Evolutionary conservation across 2,797 vertebrate genomes (phyloP), one percentile per base, ranked within the genome.

Genomic region (Lacerta bilineata): DNA sequence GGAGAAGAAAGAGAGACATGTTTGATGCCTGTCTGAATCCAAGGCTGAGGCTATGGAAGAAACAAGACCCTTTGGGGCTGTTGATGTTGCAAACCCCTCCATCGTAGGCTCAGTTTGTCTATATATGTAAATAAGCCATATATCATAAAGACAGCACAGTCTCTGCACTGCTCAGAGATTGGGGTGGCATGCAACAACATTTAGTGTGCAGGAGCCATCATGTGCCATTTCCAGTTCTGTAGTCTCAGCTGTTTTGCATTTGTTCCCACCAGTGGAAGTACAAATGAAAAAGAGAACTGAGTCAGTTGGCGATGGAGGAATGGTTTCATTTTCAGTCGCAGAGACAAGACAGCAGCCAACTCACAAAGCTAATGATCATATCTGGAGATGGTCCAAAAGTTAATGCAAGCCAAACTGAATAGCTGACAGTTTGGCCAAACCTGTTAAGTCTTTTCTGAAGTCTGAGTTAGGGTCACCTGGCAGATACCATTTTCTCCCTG

Each of bases 371-470:
- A 77, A 88, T 15, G 61, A 86, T 82, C 0, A 0, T 84, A 87
- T 75, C 87, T 80, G 83, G 87, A 86, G 50, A 68, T 89, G 84
- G 77, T 85, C 72, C 88, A 80, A 90, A 86, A 64, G 36, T 80
- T 68, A 90, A 80, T 75, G n/a, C 0, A 0, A 89, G 77, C 43
- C 36, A 87, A 82, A 74, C 85, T 84, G 84, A 46, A 82, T 76
- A 86, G 25, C 18, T 84, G 81, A 87, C 85, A 85, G 71, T 75
- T 50, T 69, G 87, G 84, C 50, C 71, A 27, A 93, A 88, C n/a
- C 78, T 1, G 1, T 10, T 41, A 59, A 89, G 23, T 33, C 23
- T 85, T 88, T 94, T 76, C 87, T 89, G n/a, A 90, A 92, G 74
- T 11, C 85, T 86, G 87, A 93, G 80, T 66, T 0, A 0, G 13